Percentiles rank a stretch among this genome's conserved stretches.
Evolutionary conservation across 2,797 vertebrate genomes (phyloP).

Genomic region (Etheostoma perlongum): DNA sequence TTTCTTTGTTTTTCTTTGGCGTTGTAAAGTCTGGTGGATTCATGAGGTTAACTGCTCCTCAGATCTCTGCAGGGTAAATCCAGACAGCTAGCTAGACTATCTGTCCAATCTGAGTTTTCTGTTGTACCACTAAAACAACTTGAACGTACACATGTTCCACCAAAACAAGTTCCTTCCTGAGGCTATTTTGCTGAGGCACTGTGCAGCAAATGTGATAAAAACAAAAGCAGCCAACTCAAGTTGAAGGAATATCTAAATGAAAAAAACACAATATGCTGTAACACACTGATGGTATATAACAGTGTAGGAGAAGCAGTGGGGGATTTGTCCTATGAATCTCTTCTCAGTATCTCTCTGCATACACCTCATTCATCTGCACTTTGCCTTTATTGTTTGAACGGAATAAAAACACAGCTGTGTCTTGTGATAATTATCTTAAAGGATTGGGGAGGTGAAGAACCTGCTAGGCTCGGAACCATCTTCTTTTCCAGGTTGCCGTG

Average conservation of each 20-base stretch:
- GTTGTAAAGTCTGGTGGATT: too few species aligned
- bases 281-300: neutral
- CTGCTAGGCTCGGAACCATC: slow-evolving; percentile 67
- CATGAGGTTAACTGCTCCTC: too few species aligned
- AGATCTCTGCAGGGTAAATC: too few species aligned
- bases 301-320: neutral
- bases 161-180: too few species aligned
- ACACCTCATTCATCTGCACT: slow-evolving; percentile 32
- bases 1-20: too few species aligned
- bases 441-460: slow-evolving; percentile 64
- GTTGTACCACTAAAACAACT: too few species aligned
- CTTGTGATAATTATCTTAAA: slow-evolving; percentile 70
- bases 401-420: slow-evolving; percentile 44
- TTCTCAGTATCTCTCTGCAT: slow-evolving; percentile 19
- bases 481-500: slow-evolving; percentile 70
- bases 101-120: too few species aligned
- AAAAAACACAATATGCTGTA: slow-evolving; percentile 17
- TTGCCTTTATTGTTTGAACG: slow-evolving; percentile 44
- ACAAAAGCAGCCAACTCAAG: neutral
- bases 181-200: too few species aligned
- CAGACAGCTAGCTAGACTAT: too few species aligned
- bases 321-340: slow-evolving; percentile 31
- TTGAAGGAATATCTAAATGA: slow-evolving; percentile 1
- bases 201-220: too few species aligned
- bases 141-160: too few species aligned